These are phyloP conservation scores for Cheilosia pagana DNA, from an alignment of 2,888 invertebrate genomes.

Conservation along the genomic window DNA sequence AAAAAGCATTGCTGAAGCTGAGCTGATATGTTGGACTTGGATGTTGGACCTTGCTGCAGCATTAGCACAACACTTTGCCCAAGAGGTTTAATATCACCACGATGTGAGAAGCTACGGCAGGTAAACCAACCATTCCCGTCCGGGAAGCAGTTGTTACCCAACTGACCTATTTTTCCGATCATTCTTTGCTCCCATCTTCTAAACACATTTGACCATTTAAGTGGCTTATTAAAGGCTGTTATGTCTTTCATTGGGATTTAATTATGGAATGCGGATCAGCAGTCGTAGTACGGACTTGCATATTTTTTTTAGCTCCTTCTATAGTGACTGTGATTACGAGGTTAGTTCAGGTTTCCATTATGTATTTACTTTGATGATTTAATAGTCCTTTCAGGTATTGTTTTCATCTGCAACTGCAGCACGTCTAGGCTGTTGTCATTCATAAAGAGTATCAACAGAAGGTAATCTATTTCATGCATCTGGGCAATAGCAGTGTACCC, in stretches of 20 bases:
- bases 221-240: slow-evolving; percentile 30
- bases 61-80: not conserved
- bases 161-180: slow-evolving; percentile 53
- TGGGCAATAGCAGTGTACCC: not conserved
- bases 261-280: slow-evolving; percentile 55
- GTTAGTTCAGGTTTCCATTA: not conserved
- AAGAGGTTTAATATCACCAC: not conserved
- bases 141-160: slow-evolving; percentile 25
- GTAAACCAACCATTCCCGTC: slow-evolving; percentile 20
- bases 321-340: not conserved
- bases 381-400: slow-evolving; percentile 27
- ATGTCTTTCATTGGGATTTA: slow-evolving; percentile 40
- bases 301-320: not conserved
- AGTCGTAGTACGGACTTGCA: not conserved
- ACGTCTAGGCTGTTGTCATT: slow-evolving; percentile 19
- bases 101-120: not conserved
- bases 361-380: not conserved
- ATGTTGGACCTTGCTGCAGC: too few relatives aligned
- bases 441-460: slow-evolving; percentile 12
- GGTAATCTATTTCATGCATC: slow-evolving; percentile 31
- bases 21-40: too few relatives aligned
- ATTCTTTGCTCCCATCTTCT: slow-evolving; percentile 42
- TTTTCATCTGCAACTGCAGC: not conserved
- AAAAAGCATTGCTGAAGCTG: too few relatives aligned
- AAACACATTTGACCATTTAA: slow-evolving; percentile 25